These are phyloP conservation scores for Trachythela sp. DNA, from an alignment of 64 coral and sea anemone species.

Conservation along the genomic window DNA sequence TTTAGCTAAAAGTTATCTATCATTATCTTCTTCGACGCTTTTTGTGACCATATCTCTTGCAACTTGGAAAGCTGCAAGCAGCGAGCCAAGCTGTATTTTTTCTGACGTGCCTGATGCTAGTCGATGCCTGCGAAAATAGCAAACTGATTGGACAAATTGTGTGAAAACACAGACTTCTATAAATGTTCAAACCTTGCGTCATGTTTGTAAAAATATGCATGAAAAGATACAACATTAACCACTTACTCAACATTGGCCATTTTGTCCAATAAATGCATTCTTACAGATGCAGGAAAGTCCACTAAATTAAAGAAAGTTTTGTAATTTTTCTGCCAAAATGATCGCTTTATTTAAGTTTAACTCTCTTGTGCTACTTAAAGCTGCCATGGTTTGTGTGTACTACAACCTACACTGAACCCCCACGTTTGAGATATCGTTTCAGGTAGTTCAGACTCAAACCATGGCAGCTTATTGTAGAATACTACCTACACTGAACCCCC, in stretches of 20 bases:
- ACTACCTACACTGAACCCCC: too few relatives aligned
- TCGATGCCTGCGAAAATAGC: constrained; percentile 59
- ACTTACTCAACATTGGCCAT: constrained; percentile 98
- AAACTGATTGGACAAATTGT: neutral
- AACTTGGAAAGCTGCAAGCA: constrained; percentile 89
- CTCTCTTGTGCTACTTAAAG: too few relatives aligned
- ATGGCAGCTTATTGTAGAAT: too few relatives aligned
- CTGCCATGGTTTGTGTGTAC: too few relatives aligned
- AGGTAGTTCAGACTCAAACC: too few relatives aligned
- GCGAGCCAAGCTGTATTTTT: constrained; percentile 85
- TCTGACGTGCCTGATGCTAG: constrained; percentile 86
- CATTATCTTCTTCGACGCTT: neutral
- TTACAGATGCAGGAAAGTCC: constrained; percentile 69
- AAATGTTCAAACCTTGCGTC: neutral
- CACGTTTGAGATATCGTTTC: too few relatives aligned
- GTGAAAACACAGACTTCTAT: neutral
- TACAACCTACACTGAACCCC: too few relatives aligned
- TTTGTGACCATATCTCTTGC: constrained; percentile 81
- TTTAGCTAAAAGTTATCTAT: neutral
- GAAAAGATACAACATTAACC: neutral
- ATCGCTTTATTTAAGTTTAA: too few relatives aligned
- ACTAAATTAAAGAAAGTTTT: constrained; percentile 37
- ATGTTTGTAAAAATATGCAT: neutral
- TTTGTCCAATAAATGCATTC: constrained; percentile 86
- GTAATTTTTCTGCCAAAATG: neutral